phyloP scores from a whole-genome alignment of 2,113 vertebrate genomes.

The Microcebus lehilahytsara region DNA sequence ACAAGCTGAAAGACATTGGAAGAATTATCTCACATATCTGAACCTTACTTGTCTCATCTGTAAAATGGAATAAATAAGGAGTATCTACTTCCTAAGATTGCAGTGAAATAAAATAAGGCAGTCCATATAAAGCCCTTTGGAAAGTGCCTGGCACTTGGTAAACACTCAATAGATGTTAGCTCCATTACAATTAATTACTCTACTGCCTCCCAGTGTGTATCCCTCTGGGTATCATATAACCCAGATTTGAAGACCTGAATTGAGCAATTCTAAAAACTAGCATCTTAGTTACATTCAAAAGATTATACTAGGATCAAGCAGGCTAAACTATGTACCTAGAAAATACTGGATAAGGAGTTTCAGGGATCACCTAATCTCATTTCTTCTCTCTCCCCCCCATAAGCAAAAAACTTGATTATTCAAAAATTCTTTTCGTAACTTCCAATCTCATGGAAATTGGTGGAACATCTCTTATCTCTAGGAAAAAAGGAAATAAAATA shows the following conservation, averaged over 20 bases:
- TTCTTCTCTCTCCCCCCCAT: not conserved
- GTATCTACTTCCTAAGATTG: not conserved
- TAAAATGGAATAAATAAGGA: conserved; percentile 22
- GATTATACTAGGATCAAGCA: not conserved
- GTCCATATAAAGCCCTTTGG: not conserved
- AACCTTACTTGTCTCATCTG: not conserved
- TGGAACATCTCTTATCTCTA: not conserved
- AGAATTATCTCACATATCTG: not conserved
- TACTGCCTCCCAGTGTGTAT: not conserved
- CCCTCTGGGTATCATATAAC: not conserved
- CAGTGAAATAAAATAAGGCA: not conserved
- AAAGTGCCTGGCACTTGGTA: not conserved
- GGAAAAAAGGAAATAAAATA: not conserved
- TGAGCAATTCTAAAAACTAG: conserved; percentile 17
- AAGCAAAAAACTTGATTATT: not conserved
- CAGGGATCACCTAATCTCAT: not conserved
- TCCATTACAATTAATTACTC: not conserved
- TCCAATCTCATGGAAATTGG: not conserved
- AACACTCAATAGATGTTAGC: not conserved
- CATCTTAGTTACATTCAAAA: conserved; percentile 40
- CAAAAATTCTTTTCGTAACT: conserved; percentile 2
- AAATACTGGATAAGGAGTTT: not conserved
- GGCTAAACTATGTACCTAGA: not conserved
- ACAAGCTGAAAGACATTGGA: not conserved
- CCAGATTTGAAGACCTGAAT: conserved; percentile 6